Base-by-base conservation (phyloP, 1,140 invertebrate genomes). In the Tetramorium simillimum region DNA sequence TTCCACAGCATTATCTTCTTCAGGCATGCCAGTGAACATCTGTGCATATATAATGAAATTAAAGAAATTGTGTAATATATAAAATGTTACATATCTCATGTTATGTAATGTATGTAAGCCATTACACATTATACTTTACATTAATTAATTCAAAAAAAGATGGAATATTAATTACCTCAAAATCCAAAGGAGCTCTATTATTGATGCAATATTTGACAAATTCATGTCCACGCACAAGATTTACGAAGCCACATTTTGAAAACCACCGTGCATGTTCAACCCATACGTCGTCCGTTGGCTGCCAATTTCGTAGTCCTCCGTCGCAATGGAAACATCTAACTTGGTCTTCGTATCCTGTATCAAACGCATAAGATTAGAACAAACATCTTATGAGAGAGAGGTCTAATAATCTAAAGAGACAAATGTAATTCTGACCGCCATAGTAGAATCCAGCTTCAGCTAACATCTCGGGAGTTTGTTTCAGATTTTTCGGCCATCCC, bases 291-390 rank as follows among this genome's bases (percentile, higher is more conserved):
- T 99, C 98, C 21, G 96, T 96, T 53, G 96, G 95, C 94, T 98
- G 97, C 98, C 98, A 99, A 92, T 97, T 97, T 86, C 97, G 96
- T 33, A 99, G 95, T 0, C 98, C 98, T 37, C 98, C 98, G 93
- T 98, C 97, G 95, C 99, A 99, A 95, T 98, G 97, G 95, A 99
- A 99, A 95, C 99, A 99, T 69, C 97, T 96, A 6, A 99, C 98
- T 95, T 97, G 96, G 94, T 98, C 97, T 21, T 94, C 94, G 67
- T 94, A 92, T 49, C 96, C 97, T 94, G 24, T 95, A 90, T 82
- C 94, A 92, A 53, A 94, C 93, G 16, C 1, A 12, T n/a, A 75
- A 73, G 3, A 60, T 46, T 58, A 65, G 14, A 73, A 16, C 2
- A 69, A 88, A 85, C 3, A 56, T 73, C 33, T 58, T 2, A 18